phyloP scores from a whole-genome alignment of 2,888 invertebrate genomes.

The Hirtodrosophila confusa region DNA sequence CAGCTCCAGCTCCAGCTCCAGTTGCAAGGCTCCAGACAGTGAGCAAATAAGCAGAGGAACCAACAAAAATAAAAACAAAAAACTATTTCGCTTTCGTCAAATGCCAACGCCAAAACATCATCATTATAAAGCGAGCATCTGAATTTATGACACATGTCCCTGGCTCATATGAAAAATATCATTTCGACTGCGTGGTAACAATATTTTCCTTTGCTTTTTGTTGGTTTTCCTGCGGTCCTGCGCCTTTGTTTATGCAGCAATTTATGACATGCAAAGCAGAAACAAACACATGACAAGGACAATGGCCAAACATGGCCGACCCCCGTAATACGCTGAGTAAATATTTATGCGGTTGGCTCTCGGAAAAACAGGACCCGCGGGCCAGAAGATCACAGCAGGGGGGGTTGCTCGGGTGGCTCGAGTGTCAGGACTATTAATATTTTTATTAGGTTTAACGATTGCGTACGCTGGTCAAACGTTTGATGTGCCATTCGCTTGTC shows the following conservation, averaged over 20 bases:
- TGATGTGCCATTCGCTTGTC: conserved; percentile 12
- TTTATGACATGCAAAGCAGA: conserved; percentile 73
- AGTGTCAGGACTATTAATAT: conserved; percentile 58
- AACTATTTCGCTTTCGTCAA: conserved; percentile 57
- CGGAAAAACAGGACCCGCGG: conserved; percentile 15
- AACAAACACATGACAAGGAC: conserved; percentile 65
- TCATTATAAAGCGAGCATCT: conserved; percentile 50
- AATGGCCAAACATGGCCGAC: conserved; percentile 49
- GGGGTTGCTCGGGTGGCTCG: background rate
- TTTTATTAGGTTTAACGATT: conserved; percentile 67
- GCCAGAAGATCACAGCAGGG: conserved; percentile 16
- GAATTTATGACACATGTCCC: conserved; percentile 65
- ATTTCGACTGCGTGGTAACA: conserved; percentile 37
- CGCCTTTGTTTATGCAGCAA: conserved; percentile 74
- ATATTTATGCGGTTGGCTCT: conserved; percentile 63
- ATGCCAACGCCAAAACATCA: conserved; percentile 48
- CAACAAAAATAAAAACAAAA: conserved; percentile 6
- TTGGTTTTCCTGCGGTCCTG: conserved; percentile 29
- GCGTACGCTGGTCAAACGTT: conserved; percentile 34
- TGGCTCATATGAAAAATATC: conserved; percentile 43
- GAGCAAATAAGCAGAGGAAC: conserved; percentile 53
- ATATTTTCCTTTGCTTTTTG: background rate
- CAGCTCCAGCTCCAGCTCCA: conserved; percentile 16
- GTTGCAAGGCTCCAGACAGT: conserved; percentile 48
- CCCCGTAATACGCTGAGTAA: conserved; percentile 62